Base-by-base conservation (phyloP, 2,888 invertebrate species). In the Trimorus sp. region DNA sequence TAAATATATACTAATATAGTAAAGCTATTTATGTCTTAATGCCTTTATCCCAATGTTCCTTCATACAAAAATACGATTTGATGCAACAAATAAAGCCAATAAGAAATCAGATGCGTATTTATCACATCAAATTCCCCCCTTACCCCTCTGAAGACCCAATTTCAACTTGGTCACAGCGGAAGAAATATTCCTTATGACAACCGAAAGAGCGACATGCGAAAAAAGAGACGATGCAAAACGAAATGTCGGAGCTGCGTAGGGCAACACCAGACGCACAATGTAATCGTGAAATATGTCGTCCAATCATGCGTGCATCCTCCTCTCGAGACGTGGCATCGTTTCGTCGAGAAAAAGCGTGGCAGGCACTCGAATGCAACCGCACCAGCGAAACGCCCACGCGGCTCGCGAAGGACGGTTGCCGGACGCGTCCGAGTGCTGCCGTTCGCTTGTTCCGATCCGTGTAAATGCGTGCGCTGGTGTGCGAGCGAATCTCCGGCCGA, bases 271-370 rank as follows among this genome's bases (percentile, higher is more conserved):
- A 73, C 73, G 71, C 62, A 69, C 60, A 76, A 63, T 81, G 77
- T 77, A 69, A 77, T 76, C 79, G 74, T 83, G 76, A 79, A 83
- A 83, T 83, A 83, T 79, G 77, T 69, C 83, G 79, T 83, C 77
- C 79, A 83, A 79, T 83, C 79, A 82, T 71, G 79, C 82, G 78
- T 65, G 75, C 75, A 76, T 79, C 69, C 75, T 82, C 59, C 53
- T 65, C 59, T 70, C 70, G 69, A 77, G 83, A 68, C 71, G 53
- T 58, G 75, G 54, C 69, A 63, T 77, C 75, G 54, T 76, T 82
- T 70, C 63, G 73, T 51, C 71, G 49, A 54, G 74, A 73, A 82
- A 82, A 79, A 68, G 71, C 65, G 58, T 71, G 26, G 66, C 71
- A 79, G 75, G 70, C 74, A 81, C 79, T 82, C 66, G 71, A 82